These are phyloP conservation scores for Periophthalmus magnuspinnatus DNA, from an alignment of 2,797 vertebrate genomes.

Conservation along the genomic window DNA sequence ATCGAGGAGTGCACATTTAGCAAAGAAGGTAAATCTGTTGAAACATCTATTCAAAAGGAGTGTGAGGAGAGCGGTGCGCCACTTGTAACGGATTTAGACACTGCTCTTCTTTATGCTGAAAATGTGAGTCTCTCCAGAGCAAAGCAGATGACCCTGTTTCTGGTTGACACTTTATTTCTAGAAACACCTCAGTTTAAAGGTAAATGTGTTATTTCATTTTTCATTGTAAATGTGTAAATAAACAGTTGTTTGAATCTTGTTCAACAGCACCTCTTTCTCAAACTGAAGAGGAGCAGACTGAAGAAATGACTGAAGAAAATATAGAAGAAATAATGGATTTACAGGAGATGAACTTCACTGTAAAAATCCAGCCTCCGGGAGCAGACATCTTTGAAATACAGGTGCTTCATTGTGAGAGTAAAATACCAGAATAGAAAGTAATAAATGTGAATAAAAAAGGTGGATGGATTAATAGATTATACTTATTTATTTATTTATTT, in stretches of 20 bases:
- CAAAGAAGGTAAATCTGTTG: not conserved
- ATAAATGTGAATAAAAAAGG: too few relatives aligned
- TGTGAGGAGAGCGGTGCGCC: not conserved
- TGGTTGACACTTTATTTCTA: constrained; percentile 72
- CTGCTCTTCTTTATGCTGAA: constrained; percentile 16
- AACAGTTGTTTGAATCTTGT: not conserved
- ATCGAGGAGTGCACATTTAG: not conserved
- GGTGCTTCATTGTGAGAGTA: constrained; percentile 62
- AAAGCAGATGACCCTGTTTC: constrained; percentile 58
- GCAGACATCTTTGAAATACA: constrained; percentile 89
- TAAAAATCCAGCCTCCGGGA: constrained; percentile 87
- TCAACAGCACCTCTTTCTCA: constrained; percentile 21
- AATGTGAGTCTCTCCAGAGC: constrained; percentile 18
- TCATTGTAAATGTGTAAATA: not conserved
- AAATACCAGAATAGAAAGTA: not conserved
- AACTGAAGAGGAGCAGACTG: constrained; percentile 42
- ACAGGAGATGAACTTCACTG: constrained; percentile 83
- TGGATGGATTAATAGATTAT: too few relatives aligned
- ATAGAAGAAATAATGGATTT: constrained; percentile 85
- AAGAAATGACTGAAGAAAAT: constrained; percentile 66
- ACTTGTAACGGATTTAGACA: constrained; percentile 10
- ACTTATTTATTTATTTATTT: too few relatives aligned
- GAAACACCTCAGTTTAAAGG: constrained; percentile 60
- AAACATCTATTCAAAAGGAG: constrained; percentile 1
- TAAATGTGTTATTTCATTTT: constrained; percentile 24